Evolutionary conservation across 2,888 invertebrate species (phyloP), one percentile per base, ranked within the genome.

Genomic region (Drosophila atripex): DNA sequence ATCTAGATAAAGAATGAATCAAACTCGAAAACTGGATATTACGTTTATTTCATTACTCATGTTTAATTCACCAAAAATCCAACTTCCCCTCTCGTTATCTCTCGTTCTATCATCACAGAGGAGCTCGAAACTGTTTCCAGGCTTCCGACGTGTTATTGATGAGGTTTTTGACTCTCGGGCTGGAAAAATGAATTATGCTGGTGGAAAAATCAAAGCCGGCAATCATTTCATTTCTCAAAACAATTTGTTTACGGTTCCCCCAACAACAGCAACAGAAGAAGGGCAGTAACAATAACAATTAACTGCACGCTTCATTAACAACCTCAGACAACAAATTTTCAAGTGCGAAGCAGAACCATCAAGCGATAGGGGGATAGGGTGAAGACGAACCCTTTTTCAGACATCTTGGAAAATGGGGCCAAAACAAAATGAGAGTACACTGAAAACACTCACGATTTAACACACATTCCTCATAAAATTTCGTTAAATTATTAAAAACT

Each of bases 271-370:
- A 63, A 38, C 47, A 58, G 30, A 43, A 23, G 32, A 52, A 50
- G 47, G 80, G 64, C 63, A 46, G 46, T 16, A 64, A 78, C 77
- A 75, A 76, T 66, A 83, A 63, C 85, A 78, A 80, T 87, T 78
- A 78, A 85, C 76, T 85, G 83, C 72, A 87, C 80, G 88, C 71
- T 88, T 78, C 86, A 86, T 88, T 82, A 73, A 51, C 63, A 77
- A 69, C 86, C 82, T 86, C 77, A 55, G 88, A 75, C 82, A 83
- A 83, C 85, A 88, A 86, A 84, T 88, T 83, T 86, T 79, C 71
- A 83, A 83, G 80, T 88, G 86, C 64, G 75, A 72, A 52, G 53
- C 60, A 49, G 43, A 41, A 51, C 45, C 52, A 52, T 55, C 51
- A 46, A 28, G 14, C 39, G 14, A 35, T 35, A 35, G 38, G 49